phyloP scores from a whole-genome alignment of 1,140 invertebrate genomes.

The Steinernema khuongi region DNA sequence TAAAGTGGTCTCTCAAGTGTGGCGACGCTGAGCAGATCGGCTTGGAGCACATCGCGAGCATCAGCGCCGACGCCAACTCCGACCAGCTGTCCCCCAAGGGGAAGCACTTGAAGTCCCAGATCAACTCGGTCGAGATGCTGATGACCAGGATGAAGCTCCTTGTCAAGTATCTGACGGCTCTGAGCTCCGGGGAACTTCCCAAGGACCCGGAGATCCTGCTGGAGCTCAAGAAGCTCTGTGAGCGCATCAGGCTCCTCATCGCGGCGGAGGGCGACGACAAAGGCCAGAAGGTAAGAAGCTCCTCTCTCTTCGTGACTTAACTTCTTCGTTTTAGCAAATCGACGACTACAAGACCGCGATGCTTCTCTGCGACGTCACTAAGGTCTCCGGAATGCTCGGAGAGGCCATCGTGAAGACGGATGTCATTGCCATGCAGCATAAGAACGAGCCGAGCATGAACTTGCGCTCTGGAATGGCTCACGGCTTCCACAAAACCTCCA shows the following conservation, averaged over 20 bases:
- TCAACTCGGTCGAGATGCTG: slow-evolving; percentile 91
- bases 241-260: slow-evolving; percentile 83
- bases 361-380: not conserved
- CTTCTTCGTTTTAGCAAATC: slow-evolving; percentile 68
- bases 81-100: not conserved
- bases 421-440: not conserved
- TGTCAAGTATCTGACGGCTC: slow-evolving; percentile 80
- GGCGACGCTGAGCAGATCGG: slow-evolving; percentile 1
- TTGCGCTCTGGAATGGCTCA: no score
- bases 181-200: slow-evolving; percentile 75
- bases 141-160: slow-evolving; percentile 84
- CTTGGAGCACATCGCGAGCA: not conserved
- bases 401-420: slow-evolving; percentile 7
- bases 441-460: no score
- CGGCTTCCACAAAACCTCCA: no score
- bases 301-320: slow-evolving; percentile 83
- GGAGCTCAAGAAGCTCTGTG: slow-evolving; percentile 82
- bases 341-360: not conserved
- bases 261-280: slow-evolving; percentile 64
- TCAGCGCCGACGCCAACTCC: not conserved
- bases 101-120: slow-evolving; percentile 66
- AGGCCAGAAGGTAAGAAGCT: not conserved
- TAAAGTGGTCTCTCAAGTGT: slow-evolving; percentile 1
- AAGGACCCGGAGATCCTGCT: slow-evolving; percentile 83
- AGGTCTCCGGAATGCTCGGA: not conserved